Percentiles rank a stretch among this genome's conserved stretches.
Evolutionary conservation across 2,888 invertebrate genomes (phyloP).

Genomic region (Dicycla oo): DNA sequence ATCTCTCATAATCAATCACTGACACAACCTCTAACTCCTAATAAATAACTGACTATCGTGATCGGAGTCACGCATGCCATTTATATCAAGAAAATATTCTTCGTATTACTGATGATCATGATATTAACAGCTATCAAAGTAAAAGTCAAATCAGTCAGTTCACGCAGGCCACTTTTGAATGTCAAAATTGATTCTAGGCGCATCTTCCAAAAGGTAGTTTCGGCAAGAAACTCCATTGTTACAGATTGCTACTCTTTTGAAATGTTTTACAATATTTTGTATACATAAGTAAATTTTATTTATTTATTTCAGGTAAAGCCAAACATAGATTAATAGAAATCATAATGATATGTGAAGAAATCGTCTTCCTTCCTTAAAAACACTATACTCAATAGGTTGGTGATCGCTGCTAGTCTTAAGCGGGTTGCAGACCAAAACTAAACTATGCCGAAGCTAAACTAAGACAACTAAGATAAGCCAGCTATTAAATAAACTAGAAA

Average conservation of each 20-base stretch:
- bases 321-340: too few relatives aligned
- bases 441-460: too few relatives aligned
- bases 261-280: background rate
- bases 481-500: too few relatives aligned
- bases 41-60: conserved; percentile 30
- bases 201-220: background rate
- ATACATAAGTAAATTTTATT: too few relatives aligned
- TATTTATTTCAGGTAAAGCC: too few relatives aligned
- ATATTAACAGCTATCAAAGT: background rate
- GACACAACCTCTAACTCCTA: conserved; percentile 8
- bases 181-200: background rate
- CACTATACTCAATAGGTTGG: background rate
- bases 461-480: too few relatives aligned
- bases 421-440: too few relatives aligned
- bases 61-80: conserved; percentile 43
- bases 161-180: background rate
- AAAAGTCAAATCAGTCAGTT: background rate
- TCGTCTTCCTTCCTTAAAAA: too few relatives aligned
- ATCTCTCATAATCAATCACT: conserved; percentile 39
- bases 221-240: background rate
- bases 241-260: background rate
- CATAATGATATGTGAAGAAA: too few relatives aligned
- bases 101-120: conserved; percentile 8
- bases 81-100: conserved; percentile 46
- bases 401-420: conserved; percentile 3